A percentile compares a stretch with the other conserved stretches of the same genome.
These are phyloP conservation scores for Poeciliopsis paucimaculata DNA, from an alignment of 2,797 vertebrate species.

Conservation along the genomic window DNA sequence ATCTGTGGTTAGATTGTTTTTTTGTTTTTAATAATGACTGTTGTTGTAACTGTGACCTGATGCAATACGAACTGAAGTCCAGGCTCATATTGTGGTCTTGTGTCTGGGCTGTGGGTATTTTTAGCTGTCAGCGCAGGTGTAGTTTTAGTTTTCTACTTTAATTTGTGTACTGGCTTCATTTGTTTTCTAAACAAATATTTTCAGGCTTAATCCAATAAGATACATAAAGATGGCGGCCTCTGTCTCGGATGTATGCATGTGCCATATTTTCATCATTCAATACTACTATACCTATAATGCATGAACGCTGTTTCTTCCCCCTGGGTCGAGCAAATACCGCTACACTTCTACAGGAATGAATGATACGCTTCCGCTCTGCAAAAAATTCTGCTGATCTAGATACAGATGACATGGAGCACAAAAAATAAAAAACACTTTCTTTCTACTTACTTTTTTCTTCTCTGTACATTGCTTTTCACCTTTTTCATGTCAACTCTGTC, in stretches of 20 bases:
- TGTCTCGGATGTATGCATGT: slow-evolving; percentile 61
- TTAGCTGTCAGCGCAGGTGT: not conserved
- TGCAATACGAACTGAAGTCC: not conserved
- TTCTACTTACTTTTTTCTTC: not conserved
- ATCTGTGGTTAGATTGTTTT: not conserved
- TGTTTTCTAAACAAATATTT: not conserved
- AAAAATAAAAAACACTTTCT: not conserved
- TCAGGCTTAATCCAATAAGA: not conserved
- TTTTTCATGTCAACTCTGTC: slow-evolving; percentile 30
- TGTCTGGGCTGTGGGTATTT: not conserved
- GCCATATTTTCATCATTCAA: slow-evolving; percentile 55
- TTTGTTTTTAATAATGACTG: not conserved
- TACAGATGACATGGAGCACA: slow-evolving; percentile 19
- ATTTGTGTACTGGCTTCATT: not conserved
- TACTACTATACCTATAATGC: slow-evolving; percentile 64
- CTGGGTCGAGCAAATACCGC: slow-evolving; percentile 8
- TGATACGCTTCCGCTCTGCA: slow-evolving; percentile 9
- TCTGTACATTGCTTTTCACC: slow-evolving; percentile 23
- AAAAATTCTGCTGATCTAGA: slow-evolving; percentile 8
- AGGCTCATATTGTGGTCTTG: not conserved
- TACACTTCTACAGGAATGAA: slow-evolving; percentile 4
- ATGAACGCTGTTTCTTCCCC: slow-evolving; percentile 56
- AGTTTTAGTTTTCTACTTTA: not conserved
- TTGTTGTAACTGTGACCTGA: not conserved
- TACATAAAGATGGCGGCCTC: not conserved